These are phyloP conservation scores for Cynopterus brachyotis DNA, from an alignment of 2,113 vertebrate species.

Conservation along the genomic window DNA sequence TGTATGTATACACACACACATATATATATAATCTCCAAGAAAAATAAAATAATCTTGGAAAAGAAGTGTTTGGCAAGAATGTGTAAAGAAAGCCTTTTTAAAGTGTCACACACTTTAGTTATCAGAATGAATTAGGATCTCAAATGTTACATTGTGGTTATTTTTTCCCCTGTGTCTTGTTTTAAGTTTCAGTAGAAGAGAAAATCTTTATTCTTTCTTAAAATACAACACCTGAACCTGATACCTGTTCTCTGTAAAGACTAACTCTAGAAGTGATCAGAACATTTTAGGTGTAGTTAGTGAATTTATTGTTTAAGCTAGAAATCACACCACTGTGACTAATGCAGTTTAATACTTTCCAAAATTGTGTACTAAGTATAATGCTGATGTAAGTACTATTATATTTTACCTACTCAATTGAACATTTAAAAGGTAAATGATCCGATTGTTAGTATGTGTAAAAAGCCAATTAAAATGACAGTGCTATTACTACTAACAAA, in stretches of 20 bases:
- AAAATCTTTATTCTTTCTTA: neutral
- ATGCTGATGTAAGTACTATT: neutral
- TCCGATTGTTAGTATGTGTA: neutral
- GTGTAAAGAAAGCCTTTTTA: neutral
- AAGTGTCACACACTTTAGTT: neutral
- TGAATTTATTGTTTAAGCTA: neutral
- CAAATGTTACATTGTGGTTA: neutral
- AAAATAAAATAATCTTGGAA: neutral
- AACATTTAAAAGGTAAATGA: neutral
- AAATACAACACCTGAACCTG: neutral
- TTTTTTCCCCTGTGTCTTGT: neutral
- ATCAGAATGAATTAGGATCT: neutral
- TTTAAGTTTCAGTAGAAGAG: neutral
- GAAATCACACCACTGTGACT: neutral
- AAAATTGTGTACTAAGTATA: neutral
- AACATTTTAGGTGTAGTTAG: neutral
- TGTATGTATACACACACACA: too few species aligned
- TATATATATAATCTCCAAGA: neutral
- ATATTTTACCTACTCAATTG: neutral
- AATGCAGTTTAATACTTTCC: neutral
- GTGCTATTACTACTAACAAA: neutral
- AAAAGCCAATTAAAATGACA: neutral
- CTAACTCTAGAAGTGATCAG: neutral
- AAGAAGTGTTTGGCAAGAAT: neutral
- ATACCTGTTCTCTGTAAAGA: neutral